phyloP scores from a whole-genome alignment of 2,113 vertebrate species.

The Hydropotes inermis region DNA sequence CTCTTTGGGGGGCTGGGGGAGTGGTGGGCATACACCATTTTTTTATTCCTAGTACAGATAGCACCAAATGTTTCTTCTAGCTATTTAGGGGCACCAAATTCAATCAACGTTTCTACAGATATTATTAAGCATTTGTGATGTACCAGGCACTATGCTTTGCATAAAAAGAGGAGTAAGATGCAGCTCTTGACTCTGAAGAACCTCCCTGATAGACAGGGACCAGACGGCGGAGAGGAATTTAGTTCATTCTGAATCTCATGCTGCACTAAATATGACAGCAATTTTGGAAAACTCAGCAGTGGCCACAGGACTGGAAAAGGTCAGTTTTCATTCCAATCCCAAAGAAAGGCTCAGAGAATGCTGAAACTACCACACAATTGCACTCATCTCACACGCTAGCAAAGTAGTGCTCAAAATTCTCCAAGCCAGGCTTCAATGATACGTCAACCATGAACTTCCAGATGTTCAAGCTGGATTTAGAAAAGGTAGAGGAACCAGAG shows the following conservation, averaged over 20 bases:
- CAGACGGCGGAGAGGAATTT: not conserved
- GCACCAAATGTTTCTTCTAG: not conserved
- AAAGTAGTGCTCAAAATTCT: not conserved
- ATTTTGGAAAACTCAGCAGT: not conserved
- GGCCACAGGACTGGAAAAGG: not conserved
- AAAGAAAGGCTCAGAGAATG: not conserved
- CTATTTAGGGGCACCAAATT: not conserved
- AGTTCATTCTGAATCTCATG: not conserved
- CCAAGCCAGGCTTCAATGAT: not conserved
- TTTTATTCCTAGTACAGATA: not conserved
- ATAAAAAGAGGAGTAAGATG: not conserved
- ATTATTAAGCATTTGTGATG: not conserved
- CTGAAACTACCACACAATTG: not conserved
- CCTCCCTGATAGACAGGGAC: rapidly evolving
- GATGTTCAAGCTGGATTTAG: not conserved
- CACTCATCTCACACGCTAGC: not conserved
- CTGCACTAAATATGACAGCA: not conserved
- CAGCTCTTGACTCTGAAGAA: not conserved
- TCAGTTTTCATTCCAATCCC: not conserved
- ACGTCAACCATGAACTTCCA: not conserved
- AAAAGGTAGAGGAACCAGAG: not conserved
- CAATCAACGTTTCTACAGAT: not conserved
- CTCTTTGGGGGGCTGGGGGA: not conserved
- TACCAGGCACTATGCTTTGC: not conserved
- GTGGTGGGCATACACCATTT: not conserved